Conservation (phyloP, 2,113 vertebrate genomes). For the Phalacrocorax aristotelis region DNA sequence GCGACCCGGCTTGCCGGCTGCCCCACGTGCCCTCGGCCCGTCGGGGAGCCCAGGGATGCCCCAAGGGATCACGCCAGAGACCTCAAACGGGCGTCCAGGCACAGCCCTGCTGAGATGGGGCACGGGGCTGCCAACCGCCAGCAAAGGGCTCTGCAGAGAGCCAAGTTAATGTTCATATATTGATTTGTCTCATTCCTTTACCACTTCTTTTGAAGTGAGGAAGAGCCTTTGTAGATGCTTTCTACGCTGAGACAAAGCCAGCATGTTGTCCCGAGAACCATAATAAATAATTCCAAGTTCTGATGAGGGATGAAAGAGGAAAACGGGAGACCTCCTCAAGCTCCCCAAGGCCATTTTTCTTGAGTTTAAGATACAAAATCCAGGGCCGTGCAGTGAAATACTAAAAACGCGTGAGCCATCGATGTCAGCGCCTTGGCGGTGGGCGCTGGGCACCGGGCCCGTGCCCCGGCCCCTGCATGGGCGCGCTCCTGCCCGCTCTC, state of each 20-base stretch:
- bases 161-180: rapidly evolving
- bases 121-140: rapidly evolving
- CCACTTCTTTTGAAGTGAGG: background rate
- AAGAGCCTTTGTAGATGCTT: background rate
- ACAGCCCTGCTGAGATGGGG: background rate
- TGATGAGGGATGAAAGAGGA: background rate
- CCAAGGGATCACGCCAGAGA: rapidly evolving
- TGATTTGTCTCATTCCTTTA: rapidly evolving
- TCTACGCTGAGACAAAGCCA: background rate
- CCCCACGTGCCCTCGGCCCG: background rate
- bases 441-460: background rate
- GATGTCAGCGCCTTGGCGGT: rapidly evolving
- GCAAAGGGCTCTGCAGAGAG: background rate
- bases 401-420: rapidly evolving
- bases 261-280: rapidly evolving
- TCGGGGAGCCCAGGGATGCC: rapidly evolving
- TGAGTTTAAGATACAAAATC: background rate
- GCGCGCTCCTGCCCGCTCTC: rapidly evolving
- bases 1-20: rapidly evolving
- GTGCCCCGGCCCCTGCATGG: background rate
- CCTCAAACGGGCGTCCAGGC: rapidly evolving
- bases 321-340: rapidly evolving
- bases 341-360: rapidly evolving
- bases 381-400: background rate
- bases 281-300: background rate